Percentiles rank a stretch among this genome's conserved stretches.
phyloP scores from a whole-genome alignment of 2,113 vertebrate species.

The Leptobrachium ailaonicum region DNA sequence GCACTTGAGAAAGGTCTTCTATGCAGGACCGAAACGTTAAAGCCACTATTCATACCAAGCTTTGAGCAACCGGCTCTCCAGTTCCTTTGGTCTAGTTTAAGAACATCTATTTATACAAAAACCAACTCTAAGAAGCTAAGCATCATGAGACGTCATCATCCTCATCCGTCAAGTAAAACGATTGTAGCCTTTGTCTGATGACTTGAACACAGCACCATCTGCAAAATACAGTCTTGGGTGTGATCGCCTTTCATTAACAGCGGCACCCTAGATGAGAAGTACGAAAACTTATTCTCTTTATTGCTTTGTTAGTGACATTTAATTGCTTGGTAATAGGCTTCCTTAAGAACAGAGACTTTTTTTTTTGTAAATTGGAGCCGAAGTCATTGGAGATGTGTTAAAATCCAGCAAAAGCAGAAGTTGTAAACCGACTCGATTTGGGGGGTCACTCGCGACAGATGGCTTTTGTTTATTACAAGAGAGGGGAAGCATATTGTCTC shows the following conservation, averaged over 20 bases:
- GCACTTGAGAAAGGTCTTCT: too few relatives aligned
- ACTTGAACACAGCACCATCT: conserved; percentile 37
- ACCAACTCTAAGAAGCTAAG: too few relatives aligned
- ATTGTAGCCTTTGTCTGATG: too few relatives aligned
- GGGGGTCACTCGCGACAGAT: conserved; percentile 60
- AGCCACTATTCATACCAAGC: too few relatives aligned
- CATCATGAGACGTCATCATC: too few relatives aligned
- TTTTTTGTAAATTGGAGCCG: conserved; percentile 56
- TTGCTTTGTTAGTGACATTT: conserved; percentile 60
- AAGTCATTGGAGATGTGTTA: conserved; percentile 52
- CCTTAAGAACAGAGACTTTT: conserved; percentile 55
- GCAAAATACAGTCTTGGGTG: conserved; percentile 56
- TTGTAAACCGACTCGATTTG: conserved; percentile 53
- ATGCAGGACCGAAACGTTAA: too few relatives aligned
- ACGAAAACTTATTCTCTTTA: conserved; percentile 58
- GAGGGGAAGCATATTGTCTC: conserved; percentile 47
- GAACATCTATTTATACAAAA: too few relatives aligned
- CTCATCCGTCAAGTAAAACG: too few relatives aligned
- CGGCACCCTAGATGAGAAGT: conserved; percentile 62
- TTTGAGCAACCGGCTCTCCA: too few relatives aligned
- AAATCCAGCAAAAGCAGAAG: conserved; percentile 49
- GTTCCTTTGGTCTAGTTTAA: too few relatives aligned
- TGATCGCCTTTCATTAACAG: conserved; percentile 61
- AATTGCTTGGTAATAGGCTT: conserved; percentile 63
- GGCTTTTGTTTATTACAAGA: conserved; percentile 58